These are phyloP conservation scores for Syrmaticus mikado DNA, from an alignment of 2,113 vertebrate species.

Conservation along the genomic window DNA sequence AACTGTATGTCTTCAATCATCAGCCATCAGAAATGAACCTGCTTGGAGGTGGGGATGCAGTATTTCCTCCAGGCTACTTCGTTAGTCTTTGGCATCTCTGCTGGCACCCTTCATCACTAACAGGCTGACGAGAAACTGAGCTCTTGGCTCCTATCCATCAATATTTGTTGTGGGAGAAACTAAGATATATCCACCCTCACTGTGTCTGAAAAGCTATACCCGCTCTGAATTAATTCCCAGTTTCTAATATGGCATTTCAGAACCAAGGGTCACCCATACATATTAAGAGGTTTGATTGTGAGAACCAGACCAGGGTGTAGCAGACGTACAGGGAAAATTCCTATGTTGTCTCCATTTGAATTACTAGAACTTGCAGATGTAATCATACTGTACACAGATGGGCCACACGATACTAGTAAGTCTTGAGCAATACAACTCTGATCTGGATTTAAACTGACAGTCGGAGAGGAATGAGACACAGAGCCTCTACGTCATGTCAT, in stretches of 20 bases:
- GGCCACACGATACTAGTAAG: not conserved
- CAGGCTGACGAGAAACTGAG: not conserved
- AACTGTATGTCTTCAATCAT: not conserved
- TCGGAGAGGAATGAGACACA: not conserved
- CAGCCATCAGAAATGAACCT: not conserved
- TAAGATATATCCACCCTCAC: not conserved
- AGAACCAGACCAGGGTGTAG: not conserved
- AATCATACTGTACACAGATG: not conserved
- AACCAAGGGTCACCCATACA: not conserved
- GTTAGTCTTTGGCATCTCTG: not conserved
- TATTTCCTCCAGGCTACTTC: not conserved
- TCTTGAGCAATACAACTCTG: not conserved
- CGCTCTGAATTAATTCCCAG: not conserved
- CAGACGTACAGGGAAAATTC: not conserved
- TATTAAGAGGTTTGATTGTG: not conserved
- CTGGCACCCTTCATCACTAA: not conserved
- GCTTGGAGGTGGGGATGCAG: not conserved
- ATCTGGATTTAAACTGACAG: conserved; percentile 5
- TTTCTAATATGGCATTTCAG: not conserved
- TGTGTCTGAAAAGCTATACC: not conserved
- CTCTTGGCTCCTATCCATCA: not conserved
- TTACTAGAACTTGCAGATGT: not conserved
- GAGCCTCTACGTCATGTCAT: not conserved
- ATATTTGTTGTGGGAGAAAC: not conserved
- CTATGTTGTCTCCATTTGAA: not conserved